Base-by-base conservation (phyloP, 1,140 invertebrate species). In the Mactra quadrangularis region DNA sequence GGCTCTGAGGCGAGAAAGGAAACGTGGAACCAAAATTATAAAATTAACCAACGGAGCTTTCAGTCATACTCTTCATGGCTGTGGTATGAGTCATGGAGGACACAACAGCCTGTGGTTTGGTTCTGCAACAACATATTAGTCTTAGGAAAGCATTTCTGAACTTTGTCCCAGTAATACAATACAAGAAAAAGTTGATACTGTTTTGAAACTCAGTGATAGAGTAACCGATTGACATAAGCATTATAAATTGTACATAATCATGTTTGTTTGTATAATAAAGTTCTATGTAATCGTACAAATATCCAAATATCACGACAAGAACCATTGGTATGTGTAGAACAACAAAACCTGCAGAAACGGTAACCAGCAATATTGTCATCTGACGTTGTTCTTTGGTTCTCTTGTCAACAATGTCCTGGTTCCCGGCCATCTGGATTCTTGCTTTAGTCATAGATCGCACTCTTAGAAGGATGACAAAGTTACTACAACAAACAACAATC, bases 161-260 rank as follows among this genome's bases (percentile, higher is more conserved):
- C 29, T 68, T 68, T 1, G 3, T 29, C 0, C 64, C 64, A n/a
- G 64, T 27, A 31, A 68, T 6, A 50, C 41, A 68, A 29, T 68
- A 68, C 25, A 68, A 25, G 29, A 68, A 68, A 31, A 68, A 68
- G 22, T 68, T 68, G 9, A 68, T 50, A 50, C 45, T 27, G 19
- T 68, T 68, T 68, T 68, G 64, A 29, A 47, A 68, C 15, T 68
- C 64, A 3, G 64, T 31, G 1, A 68, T 15, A 50, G 0, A 1
- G 17, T 29, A 50, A 2, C 45, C 64, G 3, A 31, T 7, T 15
- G 0, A 47, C 47, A 27, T 27, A 31, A 47, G 47, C 1, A 50
- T 27, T 17, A 50, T 9, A 22, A 50, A 45, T n/a, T 68, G 22
- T 1, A 41, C 64, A 50, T 47, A 68, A 4, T 13, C 6, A 29